These are phyloP conservation scores for Penaeus monodon DNA, from an alignment of 2,888 invertebrate species.

Conservation along the genomic window DNA sequence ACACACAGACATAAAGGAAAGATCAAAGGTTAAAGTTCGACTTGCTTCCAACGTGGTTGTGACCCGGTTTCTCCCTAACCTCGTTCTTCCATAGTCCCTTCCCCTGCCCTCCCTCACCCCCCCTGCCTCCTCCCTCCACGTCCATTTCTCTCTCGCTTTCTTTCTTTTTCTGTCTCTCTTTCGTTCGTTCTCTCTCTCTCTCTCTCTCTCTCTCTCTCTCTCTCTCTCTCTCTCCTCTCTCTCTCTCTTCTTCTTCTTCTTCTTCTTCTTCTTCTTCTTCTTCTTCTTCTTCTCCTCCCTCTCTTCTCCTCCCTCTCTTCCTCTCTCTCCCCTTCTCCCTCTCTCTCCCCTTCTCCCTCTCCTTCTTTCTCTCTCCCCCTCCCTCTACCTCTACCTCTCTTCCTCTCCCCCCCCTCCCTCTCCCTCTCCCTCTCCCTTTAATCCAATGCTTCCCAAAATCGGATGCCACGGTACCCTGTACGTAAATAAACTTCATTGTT, in stretches of 20 bases:
- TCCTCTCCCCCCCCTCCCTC: too few species aligned
- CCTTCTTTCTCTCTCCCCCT: too few species aligned
- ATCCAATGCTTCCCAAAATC: too few species aligned
- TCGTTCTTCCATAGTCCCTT: not conserved
- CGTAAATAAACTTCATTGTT: too few species aligned
- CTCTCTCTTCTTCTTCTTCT: not conserved
- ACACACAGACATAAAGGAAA: not conserved
- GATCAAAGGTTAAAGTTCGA: not conserved
- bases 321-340: too few species aligned
- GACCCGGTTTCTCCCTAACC: too few species aligned
- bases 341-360: too few species aligned
- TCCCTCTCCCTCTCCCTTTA: too few species aligned
- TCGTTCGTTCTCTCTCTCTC: not conserved
- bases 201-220: not conserved
- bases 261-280: not conserved
- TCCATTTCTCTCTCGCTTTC: not conserved
- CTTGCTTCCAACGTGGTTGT: not conserved
- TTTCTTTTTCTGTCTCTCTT: not conserved
- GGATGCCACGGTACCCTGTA: too few species aligned
- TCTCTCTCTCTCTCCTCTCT: not conserved
- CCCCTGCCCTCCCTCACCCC: not conserved
- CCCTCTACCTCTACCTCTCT: too few species aligned
- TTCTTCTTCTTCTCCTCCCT: not conserved
- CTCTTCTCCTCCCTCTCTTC: not conserved
- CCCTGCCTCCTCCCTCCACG: not conserved